Conservation (phyloP, 1,140 invertebrate genomes). For the Chironomus striatipennis region DNA sequence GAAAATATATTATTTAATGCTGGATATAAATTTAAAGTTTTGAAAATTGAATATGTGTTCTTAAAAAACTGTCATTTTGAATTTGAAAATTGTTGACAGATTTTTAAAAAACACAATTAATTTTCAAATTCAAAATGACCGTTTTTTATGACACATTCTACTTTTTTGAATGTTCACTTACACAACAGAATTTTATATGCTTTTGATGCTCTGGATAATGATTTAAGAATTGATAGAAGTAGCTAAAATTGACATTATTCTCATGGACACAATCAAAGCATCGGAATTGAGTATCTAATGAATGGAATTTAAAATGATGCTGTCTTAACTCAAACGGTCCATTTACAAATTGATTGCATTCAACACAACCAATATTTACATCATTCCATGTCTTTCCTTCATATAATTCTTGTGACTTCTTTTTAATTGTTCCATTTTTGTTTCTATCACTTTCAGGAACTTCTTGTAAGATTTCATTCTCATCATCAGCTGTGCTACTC, state of each 20-base stretch:
- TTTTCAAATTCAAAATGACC: no score
- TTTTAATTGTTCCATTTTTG: not conserved
- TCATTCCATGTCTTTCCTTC: not conserved
- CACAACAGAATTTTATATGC: not conserved
- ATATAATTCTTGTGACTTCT: not conserved
- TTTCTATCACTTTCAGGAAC: not conserved
- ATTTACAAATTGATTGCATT: not conserved
- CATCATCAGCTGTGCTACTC: not conserved
- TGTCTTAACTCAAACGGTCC: not conserved
- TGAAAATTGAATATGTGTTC: not conserved
- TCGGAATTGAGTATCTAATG: not conserved
- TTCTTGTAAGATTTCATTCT: not conserved
- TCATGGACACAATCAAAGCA: not conserved
- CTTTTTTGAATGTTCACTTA: no score
- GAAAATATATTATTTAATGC: not conserved
- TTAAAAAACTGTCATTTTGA: no score
- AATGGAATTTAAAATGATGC: not conserved
- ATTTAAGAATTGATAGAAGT: not conserved
- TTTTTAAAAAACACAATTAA: no score
- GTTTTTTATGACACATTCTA: no score
- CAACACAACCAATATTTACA: not conserved
- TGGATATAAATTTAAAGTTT: not conserved
- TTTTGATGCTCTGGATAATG: not conserved
- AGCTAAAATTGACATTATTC: not conserved
- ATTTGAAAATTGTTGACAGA: no score